Evolutionary conservation across 2,888 invertebrate species (phyloP), one percentile per base, ranked within the genome.

Genomic region (Metopia argyrocephala): DNA sequence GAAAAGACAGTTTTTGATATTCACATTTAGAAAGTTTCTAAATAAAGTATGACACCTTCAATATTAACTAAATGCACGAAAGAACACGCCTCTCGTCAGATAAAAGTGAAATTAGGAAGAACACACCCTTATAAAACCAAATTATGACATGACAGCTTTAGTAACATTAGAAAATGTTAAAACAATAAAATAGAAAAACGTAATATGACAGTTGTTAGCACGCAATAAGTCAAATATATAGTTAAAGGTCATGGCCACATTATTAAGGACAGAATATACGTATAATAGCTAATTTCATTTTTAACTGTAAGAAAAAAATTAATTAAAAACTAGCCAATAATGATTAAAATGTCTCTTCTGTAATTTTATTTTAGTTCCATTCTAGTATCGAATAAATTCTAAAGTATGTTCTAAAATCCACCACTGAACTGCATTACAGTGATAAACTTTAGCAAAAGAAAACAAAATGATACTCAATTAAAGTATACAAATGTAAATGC

Each of bases 131-230:
- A 18, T 4, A 9, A 68, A 25, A 59, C 0, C 6, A 12, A 23
- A 65, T 48, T 28, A 62, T 68, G 54, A 15, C 28, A 50, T 28
- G 28, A 28, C 12, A 38, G 38, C 38, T 38, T 12, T 12, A 46
- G 7, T 25, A 54, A 61, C 38, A 18, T 61, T 61, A 52, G 23
- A n/a, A 50, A 57, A 65, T 25, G 7, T 46, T 5, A 3, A 61
- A 3, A 27, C n/a, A 66, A 54, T 52, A 54, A 50, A 73, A 65
- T 3, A 52, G 20, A 48, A 9, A 65, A 38, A 54, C 45, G 54
- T 57, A 69, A 64, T 76, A 62, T 69, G 57, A 54, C 48, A 64
- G 64, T 62, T 69, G 23, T 9, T 54, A 79, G 18, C 64, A 70
- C 57, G 69, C 75, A 65, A 59, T 54, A 28, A 4, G 12, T 20